Conservation (phyloP, 2,888 invertebrate species). For the Byasa hedistus region DNA sequence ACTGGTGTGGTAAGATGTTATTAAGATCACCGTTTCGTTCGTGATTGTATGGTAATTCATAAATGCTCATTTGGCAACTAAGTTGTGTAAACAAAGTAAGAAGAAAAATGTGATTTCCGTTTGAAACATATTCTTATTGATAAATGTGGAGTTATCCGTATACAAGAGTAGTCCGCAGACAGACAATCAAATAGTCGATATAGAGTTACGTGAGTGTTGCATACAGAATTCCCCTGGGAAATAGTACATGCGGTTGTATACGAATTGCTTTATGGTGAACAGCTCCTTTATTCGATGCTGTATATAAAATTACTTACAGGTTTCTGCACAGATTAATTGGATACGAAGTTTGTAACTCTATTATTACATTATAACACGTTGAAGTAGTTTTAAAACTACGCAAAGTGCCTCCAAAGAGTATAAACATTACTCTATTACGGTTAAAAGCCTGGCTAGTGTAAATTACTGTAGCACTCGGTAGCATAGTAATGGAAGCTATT, state of each 20-base stretch:
- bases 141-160: neutral
- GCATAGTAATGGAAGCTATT: too few species aligned
- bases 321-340: neutral
- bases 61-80: neutral
- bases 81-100: neutral
- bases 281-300: neutral
- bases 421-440: too few species aligned
- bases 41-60: too few species aligned
- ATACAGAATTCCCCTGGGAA: slow-evolving; percentile 9
- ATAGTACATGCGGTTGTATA: slow-evolving; percentile 15
- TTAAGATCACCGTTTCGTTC: too few species aligned
- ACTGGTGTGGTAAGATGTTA: too few species aligned
- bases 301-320: neutral
- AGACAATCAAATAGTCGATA: slow-evolving; percentile 1
- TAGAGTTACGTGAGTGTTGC: slow-evolving; percentile 7
- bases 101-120: neutral
- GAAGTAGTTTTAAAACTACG: too few species aligned
- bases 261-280: slow-evolving; percentile 1
- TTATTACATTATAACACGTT: too few species aligned
- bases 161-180: neutral
- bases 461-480: too few species aligned
- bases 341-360: neutral
- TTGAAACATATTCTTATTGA: neutral
- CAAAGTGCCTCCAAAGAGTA: too few species aligned
- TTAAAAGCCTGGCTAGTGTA: too few species aligned